phyloP scores from a whole-genome alignment of 1,140 invertebrate species.

The Euglossa dilemma region DNA sequence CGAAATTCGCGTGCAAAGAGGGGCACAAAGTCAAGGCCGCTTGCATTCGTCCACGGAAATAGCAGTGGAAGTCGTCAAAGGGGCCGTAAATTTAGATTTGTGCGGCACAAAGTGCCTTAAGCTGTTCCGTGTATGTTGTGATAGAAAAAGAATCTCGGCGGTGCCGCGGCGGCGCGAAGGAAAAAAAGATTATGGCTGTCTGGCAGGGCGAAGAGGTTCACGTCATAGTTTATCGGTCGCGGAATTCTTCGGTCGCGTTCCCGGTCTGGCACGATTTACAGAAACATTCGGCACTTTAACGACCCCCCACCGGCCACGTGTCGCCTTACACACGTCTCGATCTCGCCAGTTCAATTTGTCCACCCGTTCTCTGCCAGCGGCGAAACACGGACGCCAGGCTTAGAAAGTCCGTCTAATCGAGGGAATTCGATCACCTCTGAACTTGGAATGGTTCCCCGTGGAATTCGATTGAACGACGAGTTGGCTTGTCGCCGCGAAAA shows the following conservation, averaged over 20 bases:
- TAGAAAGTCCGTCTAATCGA: neutral
- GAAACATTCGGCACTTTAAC: conserved; percentile 13
- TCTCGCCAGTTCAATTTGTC: conserved; percentile 30
- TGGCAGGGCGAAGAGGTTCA: conserved; percentile 19
- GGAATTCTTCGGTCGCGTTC: conserved; percentile 21
- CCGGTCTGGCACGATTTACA: conserved; percentile 31
- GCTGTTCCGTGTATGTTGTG: conserved; percentile 18
- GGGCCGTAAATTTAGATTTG: conserved; percentile 51
- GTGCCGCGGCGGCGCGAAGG: neutral
- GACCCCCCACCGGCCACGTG: neutral
- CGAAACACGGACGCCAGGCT: too few relatives aligned
- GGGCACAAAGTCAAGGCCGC: conserved; percentile 44
- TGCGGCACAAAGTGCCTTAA: conserved; percentile 18
- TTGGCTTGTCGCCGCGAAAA: neutral
- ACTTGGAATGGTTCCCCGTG: neutral
- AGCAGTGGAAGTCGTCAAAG: conserved; percentile 22
- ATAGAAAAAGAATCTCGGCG: conserved; percentile 21
- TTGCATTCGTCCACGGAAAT: conserved; percentile 40
- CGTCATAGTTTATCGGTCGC: conserved; percentile 16
- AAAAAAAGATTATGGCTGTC: conserved; percentile 14
- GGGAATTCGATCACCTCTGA: neutral
- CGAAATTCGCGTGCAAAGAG: neutral
- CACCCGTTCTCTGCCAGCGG: neutral
- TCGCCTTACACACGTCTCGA: conserved; percentile 20
- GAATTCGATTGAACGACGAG: neutral